Percentiles rank a stretch among this genome's conserved stretches.
Evolutionary conservation across 2,797 vertebrate genomes (phyloP).

Genomic region (Melanotaenia boesemani): DNA sequence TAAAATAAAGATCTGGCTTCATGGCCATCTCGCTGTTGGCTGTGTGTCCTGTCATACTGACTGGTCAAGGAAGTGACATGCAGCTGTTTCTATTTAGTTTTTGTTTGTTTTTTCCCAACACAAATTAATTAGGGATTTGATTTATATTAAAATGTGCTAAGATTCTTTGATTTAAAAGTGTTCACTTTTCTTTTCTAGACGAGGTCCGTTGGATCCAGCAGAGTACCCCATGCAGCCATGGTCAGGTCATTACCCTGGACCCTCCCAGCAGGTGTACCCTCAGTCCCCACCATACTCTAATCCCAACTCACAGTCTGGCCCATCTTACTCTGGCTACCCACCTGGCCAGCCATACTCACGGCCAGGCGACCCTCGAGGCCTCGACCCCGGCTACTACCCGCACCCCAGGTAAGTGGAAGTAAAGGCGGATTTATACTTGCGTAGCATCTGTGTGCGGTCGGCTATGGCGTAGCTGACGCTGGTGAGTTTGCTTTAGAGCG

Average conservation of each 20-base stretch:
- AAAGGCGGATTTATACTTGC: not conserved
- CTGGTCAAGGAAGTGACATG: not conserved
- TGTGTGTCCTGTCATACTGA: not conserved
- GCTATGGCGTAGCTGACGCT: too few species aligned
- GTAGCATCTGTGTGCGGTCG: too few species aligned
- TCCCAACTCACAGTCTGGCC: conserved; percentile 59
- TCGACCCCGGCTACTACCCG: conserved; percentile 86
- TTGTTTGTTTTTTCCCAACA: not conserved
- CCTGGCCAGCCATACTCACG: conserved; percentile 83
- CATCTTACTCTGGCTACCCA: conserved; percentile 69
- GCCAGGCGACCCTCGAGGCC: conserved; percentile 82
- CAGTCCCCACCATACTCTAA: conserved; percentile 83
- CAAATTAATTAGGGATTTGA: not conserved
- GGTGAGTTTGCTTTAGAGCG: too few species aligned
- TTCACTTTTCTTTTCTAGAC: conserved; percentile 77
- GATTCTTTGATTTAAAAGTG: conserved; percentile 10
- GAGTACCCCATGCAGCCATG: conserved; percentile 88
- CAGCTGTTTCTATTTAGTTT: not conserved
- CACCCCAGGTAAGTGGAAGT: conserved; percentile 64
- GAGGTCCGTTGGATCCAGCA: conserved; percentile 85
- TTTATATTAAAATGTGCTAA: too few species aligned
- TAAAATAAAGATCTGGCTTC: conserved; percentile 1
- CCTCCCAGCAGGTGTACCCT: conserved; percentile 80
- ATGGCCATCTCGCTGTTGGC: not conserved
- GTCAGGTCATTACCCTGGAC: conserved; percentile 76